Base-by-base conservation (phyloP, 2,888 invertebrate genomes). In the Lochmaea capreae region DNA sequence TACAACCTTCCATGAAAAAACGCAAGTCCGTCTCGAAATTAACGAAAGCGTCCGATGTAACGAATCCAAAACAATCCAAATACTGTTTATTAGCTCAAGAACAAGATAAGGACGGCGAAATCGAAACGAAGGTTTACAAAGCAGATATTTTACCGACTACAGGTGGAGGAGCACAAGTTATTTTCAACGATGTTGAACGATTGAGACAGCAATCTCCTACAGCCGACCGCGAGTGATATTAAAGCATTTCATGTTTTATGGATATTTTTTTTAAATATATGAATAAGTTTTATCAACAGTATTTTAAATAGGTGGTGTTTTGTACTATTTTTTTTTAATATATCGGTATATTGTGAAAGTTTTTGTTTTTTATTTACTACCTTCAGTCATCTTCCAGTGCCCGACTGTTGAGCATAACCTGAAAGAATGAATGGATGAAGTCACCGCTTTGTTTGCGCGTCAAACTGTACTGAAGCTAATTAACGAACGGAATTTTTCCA, bases 21-120 rank as follows among this genome's bases (percentile, higher is more conserved):
- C 92, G 95, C 79, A 95, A 95, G 85, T 95, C 97, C 0, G 91
- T 98, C 0, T 93, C 93, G 9, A 94, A 95, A 85, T 88, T 98
- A 14, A 94, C 93, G 0, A 93, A 93, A 77, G 92, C 94, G 0
- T 95, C 94, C 89, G 91, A 93, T 79, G 91, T 97, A 10, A 91
- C 92, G 0, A 91, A 92, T 82, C 87, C 89, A 0, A 93, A 92
- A 84, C 92, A 90, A 80, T 85, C 89, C 22, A 97, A 97, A 83
- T 99, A 99, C 86, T 95, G 97, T 78, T 89, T 99, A 0, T 93
- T 97, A 18, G 94, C 97, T 0, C 98, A 99, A 87, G 95, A 96
- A 81, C 93, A 95, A 22, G 97, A 97, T 85, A 93, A 94, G 0
- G 95, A 95, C 80, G 99, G 99, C 0, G 97, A 97, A 83, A 88